Percentiles rank a stretch among this genome's conserved stretches.
These are phyloP conservation scores for Caiman crocodilus DNA, from an alignment of 2,797 vertebrate genomes.

Conservation along the genomic window DNA sequence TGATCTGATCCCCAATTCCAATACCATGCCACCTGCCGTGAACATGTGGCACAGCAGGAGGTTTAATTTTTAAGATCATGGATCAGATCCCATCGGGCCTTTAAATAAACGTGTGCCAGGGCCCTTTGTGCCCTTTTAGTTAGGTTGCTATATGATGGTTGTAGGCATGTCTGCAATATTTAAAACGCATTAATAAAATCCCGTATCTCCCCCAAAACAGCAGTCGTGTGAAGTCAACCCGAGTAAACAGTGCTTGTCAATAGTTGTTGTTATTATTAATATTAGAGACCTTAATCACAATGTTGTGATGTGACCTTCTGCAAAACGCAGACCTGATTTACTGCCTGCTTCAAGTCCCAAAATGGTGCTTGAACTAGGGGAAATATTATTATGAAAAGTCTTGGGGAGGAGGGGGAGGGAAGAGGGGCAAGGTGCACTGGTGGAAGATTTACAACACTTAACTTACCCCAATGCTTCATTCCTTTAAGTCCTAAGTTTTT, in stretches of 20 bases:
- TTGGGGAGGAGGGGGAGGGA: too few relatives aligned
- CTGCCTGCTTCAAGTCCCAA: neutral
- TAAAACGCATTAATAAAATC: neutral
- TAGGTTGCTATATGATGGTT: neutral
- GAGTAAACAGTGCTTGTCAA: neutral
- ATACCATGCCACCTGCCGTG: too few relatives aligned
- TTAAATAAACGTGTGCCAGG: too few relatives aligned
- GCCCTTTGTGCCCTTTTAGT: too few relatives aligned
- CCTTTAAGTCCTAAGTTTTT: neutral
- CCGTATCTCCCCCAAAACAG: too few relatives aligned
- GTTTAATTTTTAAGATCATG: too few relatives aligned
- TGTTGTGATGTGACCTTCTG: neutral
- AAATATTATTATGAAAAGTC: neutral
- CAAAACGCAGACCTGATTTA: neutral
- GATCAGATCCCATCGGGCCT: too few relatives aligned
- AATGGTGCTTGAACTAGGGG: neutral
- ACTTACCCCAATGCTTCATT: neutral
- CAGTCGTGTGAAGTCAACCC: neutral
- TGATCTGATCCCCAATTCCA: too few relatives aligned
- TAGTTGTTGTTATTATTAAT: neutral
- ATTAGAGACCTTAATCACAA: neutral
- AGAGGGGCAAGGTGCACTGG: neutral
- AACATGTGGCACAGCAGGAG: too few relatives aligned
- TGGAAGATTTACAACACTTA: constrained; percentile 11
- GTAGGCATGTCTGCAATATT: neutral